Evolutionary conservation across 1,140 invertebrate species (phyloP).

Genomic region (Lutraria rhynchaena): DNA sequence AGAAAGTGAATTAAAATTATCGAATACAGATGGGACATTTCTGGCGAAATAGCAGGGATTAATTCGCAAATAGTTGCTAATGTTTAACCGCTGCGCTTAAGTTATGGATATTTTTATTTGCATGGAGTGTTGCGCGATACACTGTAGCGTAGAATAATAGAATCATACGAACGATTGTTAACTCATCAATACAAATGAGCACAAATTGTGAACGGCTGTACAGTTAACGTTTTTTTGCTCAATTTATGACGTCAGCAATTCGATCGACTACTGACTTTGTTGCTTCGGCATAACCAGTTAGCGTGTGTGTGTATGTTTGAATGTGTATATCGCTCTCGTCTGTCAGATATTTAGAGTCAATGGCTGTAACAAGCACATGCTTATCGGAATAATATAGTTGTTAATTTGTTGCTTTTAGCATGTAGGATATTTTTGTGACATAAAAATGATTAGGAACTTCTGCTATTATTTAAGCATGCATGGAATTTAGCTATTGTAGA

Average conservation of each 20-base stretch:
- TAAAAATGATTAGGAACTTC: conserved; percentile 17
- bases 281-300: conserved; percentile 45
- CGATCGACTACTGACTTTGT: conserved; percentile 51
- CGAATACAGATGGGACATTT: too few relatives aligned
- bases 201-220: conserved; percentile 40
- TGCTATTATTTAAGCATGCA: neutral
- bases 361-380: conserved; percentile 18
- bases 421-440: conserved; percentile 11
- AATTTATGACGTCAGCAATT: conserved; percentile 54
- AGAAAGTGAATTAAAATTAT: too few relatives aligned
- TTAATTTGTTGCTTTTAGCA: conserved; percentile 12
- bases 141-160: conserved; percentile 19
- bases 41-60: too few relatives aligned
- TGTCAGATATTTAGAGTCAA: conserved; percentile 25
- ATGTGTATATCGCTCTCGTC: conserved; percentile 36
- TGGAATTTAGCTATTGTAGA: conserved; percentile 31
- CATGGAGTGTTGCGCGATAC: conserved; percentile 11
- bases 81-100: too few relatives aligned
- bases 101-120: conserved; percentile 14
- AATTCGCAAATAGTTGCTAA: too few relatives aligned
- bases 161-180: conserved; percentile 11
- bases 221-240: conserved; percentile 44
- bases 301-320: conserved; percentile 31
- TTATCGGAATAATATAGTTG: conserved; percentile 8
- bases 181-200: conserved; percentile 47